Evolutionary conservation across 2,113 vertebrate species (phyloP), one percentile per base, ranked within the genome.

Genomic region (Todiramphus saurophagus): DNA sequence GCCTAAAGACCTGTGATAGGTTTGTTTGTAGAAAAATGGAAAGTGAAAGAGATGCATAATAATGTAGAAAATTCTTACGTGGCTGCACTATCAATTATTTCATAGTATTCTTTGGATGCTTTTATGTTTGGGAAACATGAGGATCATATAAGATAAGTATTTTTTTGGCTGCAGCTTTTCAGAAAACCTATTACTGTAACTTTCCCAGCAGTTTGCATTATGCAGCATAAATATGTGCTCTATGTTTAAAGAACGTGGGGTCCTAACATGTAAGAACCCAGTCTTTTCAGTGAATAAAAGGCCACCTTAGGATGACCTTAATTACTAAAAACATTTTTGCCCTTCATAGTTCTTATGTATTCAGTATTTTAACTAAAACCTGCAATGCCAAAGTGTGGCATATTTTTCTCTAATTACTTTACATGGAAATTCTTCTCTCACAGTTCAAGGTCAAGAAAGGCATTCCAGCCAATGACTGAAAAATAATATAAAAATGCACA

Each of bases 401-500:
- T 87, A 50, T 68, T 88, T 94, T 94, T 18, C 66, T 37, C 7
- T 72, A 55, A 92, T 97, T 90, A 87, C 93, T 96, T 93, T 55
- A 35, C 44, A 67, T 13, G 8, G 87, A 94, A 95, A 92, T 69
- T 92, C 74, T 73, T 75, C 67, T 81, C 77, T 92, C 21, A 51
- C 33, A 81, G 33, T 94, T 97, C 72, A 94, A 96, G 91, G 87
- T 96, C 76, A 90, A 64, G 55, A 89, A 92, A 95, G 72, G 24
- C 44, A 89, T 95, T 97, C 68, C 70, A 86, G 93, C 21, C 43
- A 95, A 90, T 68, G 78, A 95, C 73, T 80, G 50, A 93, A 87
- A 97, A 93, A 93, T 76, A 95, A 78, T 67, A 73, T 89, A 94
- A 96, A 87, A 97, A 94, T 83, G 21, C 44, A 90, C 75, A 79